phyloP scores from a whole-genome alignment of 2,113 vertebrate species.

The Ploceus nigricollis region DNA sequence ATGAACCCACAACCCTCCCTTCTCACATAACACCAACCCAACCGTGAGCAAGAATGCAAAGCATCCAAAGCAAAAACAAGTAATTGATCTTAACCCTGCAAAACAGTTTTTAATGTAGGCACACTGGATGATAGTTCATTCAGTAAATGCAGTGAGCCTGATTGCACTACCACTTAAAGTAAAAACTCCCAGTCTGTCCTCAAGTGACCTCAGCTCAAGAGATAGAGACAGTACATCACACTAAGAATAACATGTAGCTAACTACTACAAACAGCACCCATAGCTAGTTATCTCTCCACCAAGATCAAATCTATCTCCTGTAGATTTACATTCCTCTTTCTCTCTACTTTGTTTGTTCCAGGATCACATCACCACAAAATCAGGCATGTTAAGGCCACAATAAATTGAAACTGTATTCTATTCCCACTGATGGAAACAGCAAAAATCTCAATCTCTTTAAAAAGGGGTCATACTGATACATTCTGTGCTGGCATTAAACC shows the following conservation, averaged over 20 bases:
- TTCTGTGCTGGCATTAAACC: background rate
- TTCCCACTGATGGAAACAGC: background rate
- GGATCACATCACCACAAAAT: background rate
- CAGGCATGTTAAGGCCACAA: background rate
- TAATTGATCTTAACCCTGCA: background rate
- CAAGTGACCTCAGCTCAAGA: background rate
- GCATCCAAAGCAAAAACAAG: constrained; percentile 54
- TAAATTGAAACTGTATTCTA: background rate
- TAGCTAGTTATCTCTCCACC: background rate
- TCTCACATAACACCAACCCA: constrained; percentile 41
- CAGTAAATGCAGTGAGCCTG: background rate
- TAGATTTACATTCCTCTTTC: background rate
- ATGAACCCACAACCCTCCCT: constrained; percentile 25
- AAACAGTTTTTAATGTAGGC: constrained; percentile 14
- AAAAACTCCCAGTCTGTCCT: background rate
- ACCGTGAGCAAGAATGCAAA: constrained; percentile 58
- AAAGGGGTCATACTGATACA: background rate
- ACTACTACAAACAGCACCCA: background rate
- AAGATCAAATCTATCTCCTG: background rate
- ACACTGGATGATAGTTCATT: background rate
- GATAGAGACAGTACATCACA: background rate
- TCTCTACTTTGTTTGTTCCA: background rate
- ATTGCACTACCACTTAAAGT: background rate
- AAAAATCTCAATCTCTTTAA: background rate
- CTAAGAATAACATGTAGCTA: too few species aligned